phyloP scores from a whole-genome alignment of 1,140 invertebrate genomes.

The Trichoplusia ni region DNA sequence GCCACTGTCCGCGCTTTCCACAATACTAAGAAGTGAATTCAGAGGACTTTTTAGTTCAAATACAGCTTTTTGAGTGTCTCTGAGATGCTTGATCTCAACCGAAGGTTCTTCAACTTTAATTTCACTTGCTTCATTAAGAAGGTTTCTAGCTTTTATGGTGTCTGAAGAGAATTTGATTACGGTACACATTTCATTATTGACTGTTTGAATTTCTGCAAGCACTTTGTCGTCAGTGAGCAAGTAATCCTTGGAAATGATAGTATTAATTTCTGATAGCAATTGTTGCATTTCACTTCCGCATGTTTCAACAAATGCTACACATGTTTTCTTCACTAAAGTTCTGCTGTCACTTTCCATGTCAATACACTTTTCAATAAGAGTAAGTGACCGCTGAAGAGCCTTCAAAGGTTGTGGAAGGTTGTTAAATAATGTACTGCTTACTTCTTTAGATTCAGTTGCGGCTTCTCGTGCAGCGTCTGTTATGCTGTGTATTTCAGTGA shows the following conservation, averaged over 20 bases:
- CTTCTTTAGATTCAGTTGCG: conserved; percentile 64
- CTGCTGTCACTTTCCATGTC: conserved; percentile 84
- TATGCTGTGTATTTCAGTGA: conserved; percentile 84
- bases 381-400: conserved; percentile 83
- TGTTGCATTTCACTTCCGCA: conserved; percentile 80
- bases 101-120: conserved; percentile 72
- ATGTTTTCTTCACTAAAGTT: conserved; percentile 85
- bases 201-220: conserved; percentile 65
- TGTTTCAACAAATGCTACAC: conserved; percentile 83
- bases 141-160: conserved; percentile 77
- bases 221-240: conserved; percentile 45
- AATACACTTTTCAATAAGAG: conserved; percentile 86
- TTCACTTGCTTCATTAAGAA: conserved; percentile 80
- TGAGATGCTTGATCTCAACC: conserved; percentile 76
- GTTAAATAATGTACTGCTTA: conserved; percentile 80
- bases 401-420: conserved; percentile 83
- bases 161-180: conserved; percentile 79
- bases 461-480: conserved; percentile 75
- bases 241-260: conserved; percentile 41
- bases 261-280: conserved; percentile 53
- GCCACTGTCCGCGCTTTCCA: conserved; percentile 53
- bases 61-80: conserved; percentile 76
- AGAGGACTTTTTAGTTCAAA: conserved; percentile 74
- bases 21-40: conserved; percentile 61
- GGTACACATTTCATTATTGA: conserved; percentile 77